These are phyloP conservation scores for Rhadina sibilatrix DNA, from an alignment of 2,113 vertebrate genomes.

Conservation along the genomic window DNA sequence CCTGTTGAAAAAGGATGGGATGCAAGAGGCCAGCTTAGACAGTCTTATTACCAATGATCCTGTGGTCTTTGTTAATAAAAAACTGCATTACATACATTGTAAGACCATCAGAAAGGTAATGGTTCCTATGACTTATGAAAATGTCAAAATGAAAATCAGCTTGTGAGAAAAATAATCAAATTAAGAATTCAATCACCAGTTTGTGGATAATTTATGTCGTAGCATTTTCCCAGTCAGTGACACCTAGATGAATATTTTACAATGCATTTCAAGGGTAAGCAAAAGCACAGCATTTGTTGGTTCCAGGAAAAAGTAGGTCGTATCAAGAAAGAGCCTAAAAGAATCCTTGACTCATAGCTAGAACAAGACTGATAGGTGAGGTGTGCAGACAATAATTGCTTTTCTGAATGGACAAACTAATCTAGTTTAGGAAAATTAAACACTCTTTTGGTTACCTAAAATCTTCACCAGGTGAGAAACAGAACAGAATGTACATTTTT, in stretches of 20 bases:
- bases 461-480: not conserved
- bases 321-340: not conserved
- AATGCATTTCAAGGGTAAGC: not conserved
- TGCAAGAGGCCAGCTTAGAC: not conserved
- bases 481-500: not conserved
- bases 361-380: not conserved
- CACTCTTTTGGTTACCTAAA: not conserved
- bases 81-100: not conserved
- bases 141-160: not conserved
- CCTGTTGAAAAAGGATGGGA: not conserved
- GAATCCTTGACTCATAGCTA: not conserved
- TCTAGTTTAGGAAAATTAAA: not conserved
- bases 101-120: not conserved
- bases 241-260: not conserved
- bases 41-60: not conserved
- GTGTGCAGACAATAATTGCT: not conserved
- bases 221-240: rapidly evolving
- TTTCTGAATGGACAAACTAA: not conserved
- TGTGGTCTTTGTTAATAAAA: not conserved
- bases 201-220: not conserved
- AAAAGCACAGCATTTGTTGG: not conserved
- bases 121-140: not conserved
- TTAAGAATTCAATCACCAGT: rapidly evolving
- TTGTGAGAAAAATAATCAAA: not conserved
- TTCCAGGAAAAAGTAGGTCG: not conserved